phyloP scores from a whole-genome alignment of 2,888 invertebrate species.

The Autographa pulchrina region DNA sequence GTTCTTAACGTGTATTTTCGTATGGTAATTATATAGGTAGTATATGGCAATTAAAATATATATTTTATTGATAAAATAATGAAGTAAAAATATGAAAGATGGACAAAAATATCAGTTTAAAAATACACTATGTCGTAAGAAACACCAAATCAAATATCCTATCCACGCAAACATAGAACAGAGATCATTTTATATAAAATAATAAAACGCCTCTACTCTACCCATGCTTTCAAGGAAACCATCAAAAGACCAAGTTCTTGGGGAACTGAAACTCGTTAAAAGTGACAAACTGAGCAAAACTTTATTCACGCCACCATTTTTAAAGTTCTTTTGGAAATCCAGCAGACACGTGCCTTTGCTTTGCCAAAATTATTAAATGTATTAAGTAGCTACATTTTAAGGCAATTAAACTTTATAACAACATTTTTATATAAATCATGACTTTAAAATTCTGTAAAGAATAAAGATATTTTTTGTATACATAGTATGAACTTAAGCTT shows the following conservation, averaged over 20 bases:
- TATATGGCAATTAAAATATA: no score
- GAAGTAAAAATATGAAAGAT: no score
- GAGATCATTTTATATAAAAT: not conserved
- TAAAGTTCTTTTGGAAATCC: not conserved
- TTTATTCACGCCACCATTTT: not conserved
- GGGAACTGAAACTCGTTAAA: slow-evolving; percentile 8
- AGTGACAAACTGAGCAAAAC: slow-evolving; percentile 7
- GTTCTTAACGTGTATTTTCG: no score
- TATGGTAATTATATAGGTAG: no score
- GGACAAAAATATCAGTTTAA: no score
- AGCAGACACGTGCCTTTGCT: not conserved
- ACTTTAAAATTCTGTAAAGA: no score
- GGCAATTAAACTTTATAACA: not conserved
- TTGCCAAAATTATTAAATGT: not conserved
- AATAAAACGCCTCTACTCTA: not conserved
- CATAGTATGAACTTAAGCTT: no score
- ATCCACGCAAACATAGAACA: not conserved
- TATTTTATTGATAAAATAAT: no score
- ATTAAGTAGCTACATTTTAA: not conserved
- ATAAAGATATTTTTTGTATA: no score
- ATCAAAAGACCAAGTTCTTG: not conserved
- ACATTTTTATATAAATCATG: no score
- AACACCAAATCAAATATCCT: not conserved
- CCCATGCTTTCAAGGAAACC: slow-evolving; percentile 3
- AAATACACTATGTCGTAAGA: not conserved